Percentiles rank a stretch among this genome's conserved stretches.
phyloP scores from a whole-genome alignment of 1,140 invertebrate genomes.

The Halesus radiatus region DNA sequence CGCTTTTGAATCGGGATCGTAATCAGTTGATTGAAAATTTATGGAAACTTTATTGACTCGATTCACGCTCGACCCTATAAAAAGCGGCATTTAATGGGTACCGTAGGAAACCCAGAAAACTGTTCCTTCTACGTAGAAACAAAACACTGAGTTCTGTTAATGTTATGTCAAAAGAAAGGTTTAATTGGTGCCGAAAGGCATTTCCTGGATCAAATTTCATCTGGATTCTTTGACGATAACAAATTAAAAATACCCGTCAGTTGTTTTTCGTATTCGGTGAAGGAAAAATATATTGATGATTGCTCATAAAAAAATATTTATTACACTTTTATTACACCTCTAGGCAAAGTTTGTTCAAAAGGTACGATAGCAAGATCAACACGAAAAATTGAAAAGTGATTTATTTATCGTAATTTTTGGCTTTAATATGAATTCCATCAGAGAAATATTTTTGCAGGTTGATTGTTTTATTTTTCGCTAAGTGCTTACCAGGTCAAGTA shows the following conservation, averaged over 20 bases:
- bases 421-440: too few relatives aligned
- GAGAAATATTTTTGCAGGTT: not conserved
- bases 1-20: constrained; percentile 30
- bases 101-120: not conserved
- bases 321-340: too few relatives aligned
- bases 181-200: not conserved
- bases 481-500: constrained; percentile 3
- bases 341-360: too few relatives aligned
- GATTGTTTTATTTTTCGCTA: not conserved
- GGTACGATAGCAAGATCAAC: too few relatives aligned
- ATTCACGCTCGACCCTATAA: constrained; percentile 24
- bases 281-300: too few relatives aligned
- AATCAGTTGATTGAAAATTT: constrained; percentile 35
- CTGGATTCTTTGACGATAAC: not conserved
- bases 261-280: too few relatives aligned
- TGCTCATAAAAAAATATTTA: too few relatives aligned
- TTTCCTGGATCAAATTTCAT: not conserved
- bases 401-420: too few relatives aligned
- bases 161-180: not conserved
- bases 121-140: not conserved
- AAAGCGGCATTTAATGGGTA: constrained; percentile 12
- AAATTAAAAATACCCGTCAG: too few relatives aligned
- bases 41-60: constrained; percentile 32
- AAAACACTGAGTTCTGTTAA: constrained; percentile 27
- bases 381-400: too few relatives aligned